phyloP scores from a whole-genome alignment of 2,888 invertebrate species.

The Corbicula japonica region DNA sequence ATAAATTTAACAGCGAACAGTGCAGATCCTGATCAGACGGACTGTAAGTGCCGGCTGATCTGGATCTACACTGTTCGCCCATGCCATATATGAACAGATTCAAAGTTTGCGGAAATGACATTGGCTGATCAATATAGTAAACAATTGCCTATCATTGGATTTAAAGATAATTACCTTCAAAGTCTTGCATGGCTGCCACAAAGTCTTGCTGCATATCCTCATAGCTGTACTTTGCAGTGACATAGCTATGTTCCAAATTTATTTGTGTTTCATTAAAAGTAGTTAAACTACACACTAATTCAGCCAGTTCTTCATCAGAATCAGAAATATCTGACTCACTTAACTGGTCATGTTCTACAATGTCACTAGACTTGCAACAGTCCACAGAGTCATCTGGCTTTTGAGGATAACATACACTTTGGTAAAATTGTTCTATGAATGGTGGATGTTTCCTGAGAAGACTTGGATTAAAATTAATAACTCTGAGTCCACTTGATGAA shows the following conservation, averaged over 20 bases:
- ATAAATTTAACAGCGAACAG: too few species aligned
- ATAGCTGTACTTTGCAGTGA: not conserved
- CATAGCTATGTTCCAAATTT: not conserved
- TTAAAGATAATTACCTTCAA: too few species aligned
- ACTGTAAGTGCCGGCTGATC: too few species aligned
- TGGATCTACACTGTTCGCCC: too few species aligned
- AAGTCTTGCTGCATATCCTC: too few species aligned
- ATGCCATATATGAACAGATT: too few species aligned
- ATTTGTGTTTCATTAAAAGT: not conserved
- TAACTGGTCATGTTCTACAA: not conserved
- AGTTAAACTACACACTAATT: not conserved
- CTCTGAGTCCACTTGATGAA: conserved; percentile 14
- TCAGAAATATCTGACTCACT: not conserved
- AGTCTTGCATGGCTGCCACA: too few species aligned
- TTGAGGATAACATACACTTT: too few species aligned
- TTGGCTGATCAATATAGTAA: too few species aligned
- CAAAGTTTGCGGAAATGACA: too few species aligned
- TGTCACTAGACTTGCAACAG: not conserved
- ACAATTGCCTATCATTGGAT: too few species aligned
- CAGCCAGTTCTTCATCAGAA: not conserved
- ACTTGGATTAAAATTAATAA: not conserved
- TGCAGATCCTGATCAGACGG: too few species aligned
- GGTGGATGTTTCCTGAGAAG: not conserved
- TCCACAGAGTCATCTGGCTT: not conserved
- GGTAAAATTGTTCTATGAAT: not conserved